Evolutionary conservation across 1,140 invertebrate genomes (phyloP), one percentile per base, ranked within the genome.

Genomic region (Adelges cooleyi): DNA sequence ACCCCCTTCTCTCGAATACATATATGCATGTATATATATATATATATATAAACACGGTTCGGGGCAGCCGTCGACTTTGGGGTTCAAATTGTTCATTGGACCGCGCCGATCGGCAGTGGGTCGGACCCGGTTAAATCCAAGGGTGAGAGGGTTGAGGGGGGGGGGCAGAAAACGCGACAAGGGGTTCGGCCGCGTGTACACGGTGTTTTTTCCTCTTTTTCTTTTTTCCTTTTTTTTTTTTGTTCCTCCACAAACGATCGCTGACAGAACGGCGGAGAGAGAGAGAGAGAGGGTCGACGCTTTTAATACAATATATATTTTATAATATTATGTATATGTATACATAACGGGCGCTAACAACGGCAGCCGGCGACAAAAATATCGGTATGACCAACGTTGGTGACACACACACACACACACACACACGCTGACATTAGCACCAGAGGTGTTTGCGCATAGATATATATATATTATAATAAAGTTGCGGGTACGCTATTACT

Each of bases 91-190:
- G 56, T 46, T 62, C 56, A 62, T 62, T 62, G 56, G 56, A 62
- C 56, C 56, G 56, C 56, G 56, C 25, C n/a, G 25, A 62, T 18
- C 56, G 69, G 65, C 27, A 6, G 29, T 33, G 68, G 67, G 23
- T 52, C 44, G 18, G 29, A 33, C 29, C 29, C 29, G 29, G 5
- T 33, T n/a, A n/a, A n/a, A n/a, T n/a, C n/a, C n/a, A n/a, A n/a
- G n/a, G n/a, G n/a, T n/a, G n/a, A n/a, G n/a, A n/a, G n/a, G 69
- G 67, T 38, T 68, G 68, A 9, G 65, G 65, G 15, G 65, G 66
- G n/a, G 68, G 49, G 25, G 70, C 38, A 15, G 67, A 62, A 9
- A 67, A 18, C 17, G 68, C 52, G 50, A 53, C 69, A 36, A 66
- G 66, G 56, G 67, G 65, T 65, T 66, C 53, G 29, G 62, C 40